phyloP scores from a whole-genome alignment of 2,888 invertebrate species.

The Agrochola lota region DNA sequence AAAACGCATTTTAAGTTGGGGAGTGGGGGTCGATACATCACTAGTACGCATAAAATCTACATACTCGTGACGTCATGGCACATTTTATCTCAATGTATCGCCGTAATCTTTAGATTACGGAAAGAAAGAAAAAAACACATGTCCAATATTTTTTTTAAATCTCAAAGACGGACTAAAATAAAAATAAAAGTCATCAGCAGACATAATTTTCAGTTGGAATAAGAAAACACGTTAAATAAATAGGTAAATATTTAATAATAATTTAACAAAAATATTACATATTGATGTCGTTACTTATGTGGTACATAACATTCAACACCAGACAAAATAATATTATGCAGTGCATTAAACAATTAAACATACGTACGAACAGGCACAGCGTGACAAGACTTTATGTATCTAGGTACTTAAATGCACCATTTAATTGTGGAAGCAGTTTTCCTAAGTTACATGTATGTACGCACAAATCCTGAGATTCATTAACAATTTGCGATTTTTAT shows the following conservation, averaged over 20 bases:
- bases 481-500: slow-evolving; percentile 30
- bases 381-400: slow-evolving; percentile 56
- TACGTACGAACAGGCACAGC: slow-evolving; percentile 68
- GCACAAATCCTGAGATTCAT: slow-evolving; percentile 61
- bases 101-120: no score
- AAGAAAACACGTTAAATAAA: slow-evolving; percentile 26
- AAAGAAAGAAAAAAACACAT: no score
- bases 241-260: slow-evolving; percentile 68
- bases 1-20: no score
- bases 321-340: slow-evolving; percentile 71
- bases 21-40: no score
- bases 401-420: slow-evolving; percentile 55
- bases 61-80: no score
- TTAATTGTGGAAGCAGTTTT: slow-evolving; percentile 59
- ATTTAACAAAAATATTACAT: slow-evolving; percentile 69
- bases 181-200: no score
- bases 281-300: slow-evolving; percentile 49
- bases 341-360: slow-evolving; percentile 68
- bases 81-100: no score
- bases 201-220: no score
- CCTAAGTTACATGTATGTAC: slow-evolving; percentile 51
- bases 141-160: no score
- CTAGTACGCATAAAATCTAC: no score
- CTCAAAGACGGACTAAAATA: no score
- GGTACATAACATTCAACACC: slow-evolving; percentile 53